Evolutionary conservation across 2,113 vertebrate genomes (phyloP).

Genomic region (Sturnira hondurensis): DNA sequence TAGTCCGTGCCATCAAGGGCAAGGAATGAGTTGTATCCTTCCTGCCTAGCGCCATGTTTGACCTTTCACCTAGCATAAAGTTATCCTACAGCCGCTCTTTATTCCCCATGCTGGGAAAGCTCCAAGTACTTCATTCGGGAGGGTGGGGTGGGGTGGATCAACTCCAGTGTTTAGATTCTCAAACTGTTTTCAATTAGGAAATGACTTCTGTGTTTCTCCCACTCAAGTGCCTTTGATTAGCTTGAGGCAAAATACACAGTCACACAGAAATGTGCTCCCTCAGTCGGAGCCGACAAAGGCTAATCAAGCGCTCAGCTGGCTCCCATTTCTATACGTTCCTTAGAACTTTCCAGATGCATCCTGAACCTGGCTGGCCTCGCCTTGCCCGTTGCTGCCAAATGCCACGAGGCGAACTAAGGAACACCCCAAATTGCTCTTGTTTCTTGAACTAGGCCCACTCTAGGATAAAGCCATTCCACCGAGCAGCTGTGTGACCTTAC

Average conservation of each 20-base stretch:
- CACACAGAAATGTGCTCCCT: neutral
- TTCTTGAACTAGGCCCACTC: neutral
- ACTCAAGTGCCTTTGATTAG: conserved; percentile 63
- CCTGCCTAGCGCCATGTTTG: neutral
- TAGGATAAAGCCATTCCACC: neutral
- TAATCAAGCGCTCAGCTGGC: neutral
- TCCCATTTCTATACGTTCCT: conserved; percentile 8
- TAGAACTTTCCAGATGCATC: conserved; percentile 1
- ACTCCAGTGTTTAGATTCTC: conserved; percentile 28
- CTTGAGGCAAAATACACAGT: neutral
- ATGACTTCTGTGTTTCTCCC: conserved; percentile 53
- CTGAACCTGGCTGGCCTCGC: neutral
- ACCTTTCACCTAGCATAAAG: neutral
- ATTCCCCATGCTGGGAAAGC: neutral
- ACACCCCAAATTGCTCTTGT: neutral
- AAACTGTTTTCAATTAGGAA: conserved; percentile 62
- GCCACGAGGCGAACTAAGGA: neutral
- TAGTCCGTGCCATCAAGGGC: neutral
- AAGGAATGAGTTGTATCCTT: neutral
- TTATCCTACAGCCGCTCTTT: neutral
- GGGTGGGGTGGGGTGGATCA: neutral
- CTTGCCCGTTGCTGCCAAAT: neutral
- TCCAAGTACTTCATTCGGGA: neutral
- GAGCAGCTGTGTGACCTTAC: conserved; percentile 40
- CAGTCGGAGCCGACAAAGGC: neutral